Percentiles rank a stretch among this genome's conserved stretches.
Conservation (phyloP, 2,888 invertebrate genomes). For the Apamea anceps region DNA sequence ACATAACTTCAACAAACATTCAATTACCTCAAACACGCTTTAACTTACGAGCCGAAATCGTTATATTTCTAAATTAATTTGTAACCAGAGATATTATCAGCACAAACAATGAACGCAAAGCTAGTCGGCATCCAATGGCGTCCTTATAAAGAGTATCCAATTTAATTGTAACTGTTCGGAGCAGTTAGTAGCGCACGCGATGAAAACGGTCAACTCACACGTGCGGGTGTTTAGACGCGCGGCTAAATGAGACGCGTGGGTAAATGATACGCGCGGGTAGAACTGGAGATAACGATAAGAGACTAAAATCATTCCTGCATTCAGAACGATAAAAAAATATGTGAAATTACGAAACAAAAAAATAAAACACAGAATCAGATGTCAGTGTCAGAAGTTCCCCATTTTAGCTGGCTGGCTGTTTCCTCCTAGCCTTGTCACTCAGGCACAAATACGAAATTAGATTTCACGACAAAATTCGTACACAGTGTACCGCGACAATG, state of each 20-base stretch:
- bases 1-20: constrained; percentile 37
- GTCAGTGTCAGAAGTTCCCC: background rate
- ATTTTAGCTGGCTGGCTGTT: background rate
- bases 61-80: constrained; percentile 75
- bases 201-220: constrained; percentile 57
- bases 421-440: background rate
- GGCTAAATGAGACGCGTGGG: constrained; percentile 11
- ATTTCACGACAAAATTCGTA: no score
- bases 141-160: constrained; percentile 75
- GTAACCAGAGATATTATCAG: constrained; percentile 70
- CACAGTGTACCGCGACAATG: background rate
- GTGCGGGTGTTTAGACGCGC: constrained; percentile 55
- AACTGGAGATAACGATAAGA: background rate
- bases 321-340: background rate
- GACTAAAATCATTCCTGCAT: background rate
- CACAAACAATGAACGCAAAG: constrained; percentile 71
- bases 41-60: constrained; percentile 53
- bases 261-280: background rate
- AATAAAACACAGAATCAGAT: background rate
- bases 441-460: background rate
- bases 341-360: background rate
- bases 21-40: constrained; percentile 55
- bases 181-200: constrained; percentile 76
- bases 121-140: constrained; percentile 68
- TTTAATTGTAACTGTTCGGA: constrained; percentile 75